Percentiles rank a stretch among this genome's conserved stretches.
Evolutionary conservation across 2,797 vertebrate species (phyloP).

Genomic region (Pygocentrus nattereri): DNA sequence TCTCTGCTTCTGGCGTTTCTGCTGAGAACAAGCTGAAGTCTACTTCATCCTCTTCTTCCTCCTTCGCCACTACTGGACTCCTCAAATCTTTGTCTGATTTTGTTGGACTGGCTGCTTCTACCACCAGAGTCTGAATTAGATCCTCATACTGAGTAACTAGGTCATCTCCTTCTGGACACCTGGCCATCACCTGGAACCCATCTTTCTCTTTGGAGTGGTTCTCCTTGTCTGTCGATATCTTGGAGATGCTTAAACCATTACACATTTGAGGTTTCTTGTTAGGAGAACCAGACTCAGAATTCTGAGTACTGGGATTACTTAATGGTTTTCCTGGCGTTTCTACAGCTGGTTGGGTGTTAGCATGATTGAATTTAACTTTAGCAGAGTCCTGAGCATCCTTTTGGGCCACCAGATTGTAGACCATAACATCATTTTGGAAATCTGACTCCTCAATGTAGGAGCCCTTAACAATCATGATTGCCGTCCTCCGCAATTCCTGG

Average conservation of each 20-base stretch:
- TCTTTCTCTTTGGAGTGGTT: constrained; percentile 58
- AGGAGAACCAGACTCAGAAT: constrained; percentile 1
- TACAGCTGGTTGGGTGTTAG: background rate
- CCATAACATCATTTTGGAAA: constrained; percentile 95
- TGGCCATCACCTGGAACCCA: constrained; percentile 33
- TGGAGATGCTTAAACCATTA: constrained; percentile 71
- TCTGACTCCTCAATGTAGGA: constrained; percentile 95
- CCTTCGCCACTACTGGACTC: constrained; percentile 66
- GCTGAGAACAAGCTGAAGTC: constrained; percentile 86
- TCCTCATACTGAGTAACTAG: constrained; percentile 89
- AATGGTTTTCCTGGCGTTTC: background rate
- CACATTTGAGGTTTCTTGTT: constrained; percentile 52
- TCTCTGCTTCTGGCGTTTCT: constrained; percentile 85
- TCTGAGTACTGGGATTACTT: background rate
- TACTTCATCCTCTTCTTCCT: constrained; percentile 76
- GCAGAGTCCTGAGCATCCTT: constrained; percentile 81
- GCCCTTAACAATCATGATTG: constrained; percentile 90
- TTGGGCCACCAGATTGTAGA: constrained; percentile 91
- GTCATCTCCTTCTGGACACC: constrained; percentile 79
- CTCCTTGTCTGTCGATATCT: constrained; percentile 56
- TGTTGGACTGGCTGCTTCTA: constrained; percentile 66
- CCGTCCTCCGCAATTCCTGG: constrained; percentile 92
- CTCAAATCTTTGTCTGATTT: constrained; percentile 67
- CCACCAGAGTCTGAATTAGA: constrained; percentile 87
- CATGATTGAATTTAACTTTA: background rate